Evolutionary conservation across 2,113 vertebrate species (phyloP).

Genomic region (Motacilla alba): DNA sequence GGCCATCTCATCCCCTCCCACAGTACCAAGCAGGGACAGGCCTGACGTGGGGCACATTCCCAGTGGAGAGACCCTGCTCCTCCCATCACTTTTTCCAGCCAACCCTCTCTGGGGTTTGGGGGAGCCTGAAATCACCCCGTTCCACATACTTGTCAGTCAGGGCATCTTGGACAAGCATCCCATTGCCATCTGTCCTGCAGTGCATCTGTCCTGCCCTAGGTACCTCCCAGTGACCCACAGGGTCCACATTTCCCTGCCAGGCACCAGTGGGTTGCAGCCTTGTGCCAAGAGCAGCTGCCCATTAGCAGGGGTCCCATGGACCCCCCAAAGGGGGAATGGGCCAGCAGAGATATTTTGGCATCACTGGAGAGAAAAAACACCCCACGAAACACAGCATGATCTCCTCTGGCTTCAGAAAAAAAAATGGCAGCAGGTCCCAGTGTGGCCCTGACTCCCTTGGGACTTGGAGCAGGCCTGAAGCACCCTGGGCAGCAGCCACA

Average conservation of each 20-base stretch:
- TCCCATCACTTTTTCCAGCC: background rate
- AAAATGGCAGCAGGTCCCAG: background rate
- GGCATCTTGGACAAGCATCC: background rate
- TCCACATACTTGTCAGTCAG: rapidly evolving
- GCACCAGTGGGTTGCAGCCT: background rate
- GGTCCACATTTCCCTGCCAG: background rate
- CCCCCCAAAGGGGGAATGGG: background rate
- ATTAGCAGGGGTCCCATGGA: background rate
- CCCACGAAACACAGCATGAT: background rate
- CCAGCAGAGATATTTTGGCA: background rate
- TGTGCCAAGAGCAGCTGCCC: background rate
- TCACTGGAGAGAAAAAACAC: background rate
- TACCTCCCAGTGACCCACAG: background rate
- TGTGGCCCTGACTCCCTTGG: rapidly evolving
- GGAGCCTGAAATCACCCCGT: rapidly evolving
- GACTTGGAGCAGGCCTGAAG: background rate
- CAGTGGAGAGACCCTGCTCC: background rate
- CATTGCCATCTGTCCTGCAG: background rate
- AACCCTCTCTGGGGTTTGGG: background rate
- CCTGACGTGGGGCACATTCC: background rate
- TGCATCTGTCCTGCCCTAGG: background rate
- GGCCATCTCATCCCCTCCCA: background rate
- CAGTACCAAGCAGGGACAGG: background rate
- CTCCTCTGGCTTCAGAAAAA: background rate
- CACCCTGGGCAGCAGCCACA: rapidly evolving